Percentiles rank a stretch among this genome's conserved stretches.
These are phyloP conservation scores for Cisticola juncidis DNA, from an alignment of 2,113 vertebrate species.

Conservation along the genomic window DNA sequence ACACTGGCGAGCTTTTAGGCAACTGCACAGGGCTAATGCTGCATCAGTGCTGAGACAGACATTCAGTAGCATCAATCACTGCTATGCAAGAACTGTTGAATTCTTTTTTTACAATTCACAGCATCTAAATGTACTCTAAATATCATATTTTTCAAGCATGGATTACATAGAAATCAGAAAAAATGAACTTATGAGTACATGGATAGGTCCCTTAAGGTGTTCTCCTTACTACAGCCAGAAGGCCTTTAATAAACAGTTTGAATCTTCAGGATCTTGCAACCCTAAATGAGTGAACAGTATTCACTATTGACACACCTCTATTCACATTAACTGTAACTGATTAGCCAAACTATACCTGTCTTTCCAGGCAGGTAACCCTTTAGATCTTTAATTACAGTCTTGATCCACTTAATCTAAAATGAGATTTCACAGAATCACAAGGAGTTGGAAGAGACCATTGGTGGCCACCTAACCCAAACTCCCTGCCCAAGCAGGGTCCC, in stretches of 20 bases:
- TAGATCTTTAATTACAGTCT: not conserved
- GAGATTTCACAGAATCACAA: not conserved
- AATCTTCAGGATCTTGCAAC: not conserved
- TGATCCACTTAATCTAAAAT: not conserved
- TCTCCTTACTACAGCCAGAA: not conserved
- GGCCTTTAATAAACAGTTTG: not conserved
- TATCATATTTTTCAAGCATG: not conserved
- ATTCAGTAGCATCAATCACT: not conserved
- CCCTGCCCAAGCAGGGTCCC: not conserved
- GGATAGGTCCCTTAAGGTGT: not conserved
- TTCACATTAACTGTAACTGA: not conserved
- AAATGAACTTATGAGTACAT: not conserved
- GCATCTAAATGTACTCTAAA: not conserved
- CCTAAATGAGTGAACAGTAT: not conserved
- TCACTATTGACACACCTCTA: not conserved
- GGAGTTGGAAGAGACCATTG: not conserved
- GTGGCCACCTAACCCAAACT: not conserved
- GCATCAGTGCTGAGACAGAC: not conserved
- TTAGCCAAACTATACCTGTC: not conserved
- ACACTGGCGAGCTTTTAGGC: not conserved
- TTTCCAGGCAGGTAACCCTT: not conserved
- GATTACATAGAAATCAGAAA: not conserved
- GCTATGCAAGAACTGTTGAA: not conserved
- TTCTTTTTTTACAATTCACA: not conserved
- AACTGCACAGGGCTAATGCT: fast-evolving